These are phyloP conservation scores for Macrotus californicus DNA, from an alignment of 2,113 vertebrate genomes.

Conservation along the genomic window DNA sequence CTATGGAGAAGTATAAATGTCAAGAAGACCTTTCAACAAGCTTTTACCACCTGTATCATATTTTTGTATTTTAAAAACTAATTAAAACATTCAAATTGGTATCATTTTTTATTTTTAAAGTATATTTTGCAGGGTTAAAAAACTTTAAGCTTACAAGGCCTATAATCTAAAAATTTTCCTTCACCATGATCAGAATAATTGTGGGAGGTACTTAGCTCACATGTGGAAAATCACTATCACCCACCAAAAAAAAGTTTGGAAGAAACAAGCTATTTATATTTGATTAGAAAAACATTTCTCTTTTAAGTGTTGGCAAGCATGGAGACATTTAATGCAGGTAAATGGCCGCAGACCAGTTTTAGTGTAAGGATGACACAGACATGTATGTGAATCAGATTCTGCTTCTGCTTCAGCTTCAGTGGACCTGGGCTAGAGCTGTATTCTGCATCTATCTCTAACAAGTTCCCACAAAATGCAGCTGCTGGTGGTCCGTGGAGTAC, in stretches of 20 bases:
- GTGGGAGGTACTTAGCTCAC: background rate
- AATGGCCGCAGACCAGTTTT: background rate
- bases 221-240: background rate
- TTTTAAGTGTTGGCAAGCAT: background rate
- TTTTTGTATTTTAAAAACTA: constrained; percentile 26
- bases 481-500: background rate
- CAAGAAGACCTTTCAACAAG: background rate
- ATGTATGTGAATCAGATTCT: background rate
- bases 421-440: background rate
- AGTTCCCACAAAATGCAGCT: background rate
- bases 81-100: background rate
- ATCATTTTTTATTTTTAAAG: background rate
- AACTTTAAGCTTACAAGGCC: background rate
- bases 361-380: background rate
- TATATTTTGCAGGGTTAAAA: background rate
- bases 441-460: background rate
- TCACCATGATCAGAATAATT: background rate
- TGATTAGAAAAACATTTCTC: constrained; percentile 14
- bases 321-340: background rate
- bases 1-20: background rate
- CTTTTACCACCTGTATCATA: background rate
- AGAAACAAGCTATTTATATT: background rate
- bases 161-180: background rate
- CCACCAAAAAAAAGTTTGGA: background rate
- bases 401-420: background rate